These are phyloP conservation scores for Nymphicus hollandicus DNA, from an alignment of 2,113 vertebrate species.

Conservation along the genomic window DNA sequence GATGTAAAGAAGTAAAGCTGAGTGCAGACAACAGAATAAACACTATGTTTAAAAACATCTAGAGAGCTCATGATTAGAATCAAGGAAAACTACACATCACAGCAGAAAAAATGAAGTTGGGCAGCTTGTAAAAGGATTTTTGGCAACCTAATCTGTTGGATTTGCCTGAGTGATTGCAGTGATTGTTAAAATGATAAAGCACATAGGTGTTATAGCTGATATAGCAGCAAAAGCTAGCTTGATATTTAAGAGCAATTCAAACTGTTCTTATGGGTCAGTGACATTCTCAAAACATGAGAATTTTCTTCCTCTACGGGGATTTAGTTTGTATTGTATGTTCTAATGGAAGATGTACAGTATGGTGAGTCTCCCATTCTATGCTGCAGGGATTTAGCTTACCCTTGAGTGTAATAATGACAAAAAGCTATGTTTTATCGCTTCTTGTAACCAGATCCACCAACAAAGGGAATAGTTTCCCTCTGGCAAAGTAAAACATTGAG, in stretches of 20 bases:
- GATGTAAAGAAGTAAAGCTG: neutral
- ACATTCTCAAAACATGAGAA: neutral
- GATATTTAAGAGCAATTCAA: neutral
- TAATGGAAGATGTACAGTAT: neutral
- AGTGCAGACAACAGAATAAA: neutral
- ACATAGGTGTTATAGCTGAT: neutral
- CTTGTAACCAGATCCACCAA: conserved; percentile 54
- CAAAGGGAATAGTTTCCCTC: conserved; percentile 31
- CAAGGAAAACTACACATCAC: neutral
- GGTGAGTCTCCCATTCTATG: neutral
- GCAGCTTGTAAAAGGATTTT: neutral
- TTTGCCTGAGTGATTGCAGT: neutral
- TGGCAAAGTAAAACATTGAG: conserved; percentile 23
- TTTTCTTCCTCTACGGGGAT: conserved; percentile 23
- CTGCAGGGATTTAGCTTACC: conserved; percentile 29
- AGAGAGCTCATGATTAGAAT: neutral
- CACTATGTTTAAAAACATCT: neutral
- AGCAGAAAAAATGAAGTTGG: neutral
- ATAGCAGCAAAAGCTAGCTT: neutral
- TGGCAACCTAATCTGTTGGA: neutral
- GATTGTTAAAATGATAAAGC: neutral
- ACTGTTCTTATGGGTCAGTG: neutral
- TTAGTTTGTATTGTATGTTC: neutral
- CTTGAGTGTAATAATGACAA: neutral
- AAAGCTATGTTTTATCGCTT: conserved; percentile 10